phyloP scores from a whole-genome alignment of 2,888 invertebrate genomes.

The Tenodera sinensis region DNA sequence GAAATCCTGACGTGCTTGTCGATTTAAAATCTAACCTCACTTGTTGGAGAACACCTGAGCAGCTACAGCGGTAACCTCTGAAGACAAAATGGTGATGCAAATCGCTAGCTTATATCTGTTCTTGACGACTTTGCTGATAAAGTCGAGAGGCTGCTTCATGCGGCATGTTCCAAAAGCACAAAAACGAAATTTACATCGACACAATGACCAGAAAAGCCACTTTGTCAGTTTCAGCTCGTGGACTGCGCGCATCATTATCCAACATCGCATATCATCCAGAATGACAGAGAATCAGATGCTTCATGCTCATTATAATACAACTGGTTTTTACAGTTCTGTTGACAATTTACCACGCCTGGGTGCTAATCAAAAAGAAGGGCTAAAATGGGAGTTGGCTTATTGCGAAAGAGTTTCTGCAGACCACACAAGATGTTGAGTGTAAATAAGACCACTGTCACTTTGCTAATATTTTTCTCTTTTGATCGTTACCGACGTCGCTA shows the following conservation, averaged over 20 bases:
- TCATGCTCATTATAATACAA: neutral
- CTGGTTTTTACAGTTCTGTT: neutral
- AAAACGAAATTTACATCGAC: neutral
- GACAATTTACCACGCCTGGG: neutral
- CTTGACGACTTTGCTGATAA: no score
- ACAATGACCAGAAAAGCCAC: neutral
- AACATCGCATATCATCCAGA: neutral
- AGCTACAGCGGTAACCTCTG: neutral
- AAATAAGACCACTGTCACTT: neutral
- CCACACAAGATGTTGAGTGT: neutral
- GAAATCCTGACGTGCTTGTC: no score
- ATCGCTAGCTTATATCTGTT: neutral
- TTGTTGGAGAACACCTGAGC: no score
- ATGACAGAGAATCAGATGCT: neutral
- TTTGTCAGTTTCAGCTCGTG: neutral
- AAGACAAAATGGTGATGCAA: neutral
- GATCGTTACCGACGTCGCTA: neutral
- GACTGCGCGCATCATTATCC: neutral
- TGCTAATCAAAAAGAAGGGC: neutral
- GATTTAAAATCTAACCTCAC: no score
- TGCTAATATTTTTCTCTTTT: neutral
- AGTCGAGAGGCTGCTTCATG: no score
- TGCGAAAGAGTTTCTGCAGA: neutral
- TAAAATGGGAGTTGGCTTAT: neutral
- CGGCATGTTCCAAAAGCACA: neutral